Conservation (phyloP, 2,113 vertebrate genomes). For the Oncorhynchus keta region DNA sequence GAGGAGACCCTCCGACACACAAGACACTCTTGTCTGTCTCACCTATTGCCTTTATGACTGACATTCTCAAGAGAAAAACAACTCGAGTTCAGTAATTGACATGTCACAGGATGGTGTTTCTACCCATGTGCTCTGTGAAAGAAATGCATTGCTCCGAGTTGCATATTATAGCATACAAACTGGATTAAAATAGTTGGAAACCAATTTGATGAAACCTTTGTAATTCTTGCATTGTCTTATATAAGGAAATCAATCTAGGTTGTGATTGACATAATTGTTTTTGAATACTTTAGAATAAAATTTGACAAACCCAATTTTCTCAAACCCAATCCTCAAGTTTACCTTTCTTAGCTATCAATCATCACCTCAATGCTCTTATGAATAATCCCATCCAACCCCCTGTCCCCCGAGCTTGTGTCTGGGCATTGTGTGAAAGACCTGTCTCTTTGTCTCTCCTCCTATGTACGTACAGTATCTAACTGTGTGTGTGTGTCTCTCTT, state of each 20-base stretch:
- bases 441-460: constrained; percentile 15
- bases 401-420: no score
- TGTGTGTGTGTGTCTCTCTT: constrained; percentile 35
- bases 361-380: constrained; percentile 43
- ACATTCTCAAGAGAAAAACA: background rate
- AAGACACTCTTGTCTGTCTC: background rate
- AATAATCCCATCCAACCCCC: constrained; percentile 33
- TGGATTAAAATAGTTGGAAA: background rate
- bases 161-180: background rate
- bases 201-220: background rate
- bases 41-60: constrained; percentile 4
- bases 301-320: background rate
- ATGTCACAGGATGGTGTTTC: background rate
- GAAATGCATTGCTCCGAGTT: background rate
- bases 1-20: constrained; percentile 20
- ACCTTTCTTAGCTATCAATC: background rate
- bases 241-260: background rate
- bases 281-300: no score
- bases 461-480: constrained; percentile 11
- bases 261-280: background rate
- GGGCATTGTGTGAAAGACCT: background rate
- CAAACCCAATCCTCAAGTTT: background rate
- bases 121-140: background rate
- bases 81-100: background rate
- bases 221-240: no score